A percentile compares a stretch with the other conserved stretches of the same genome.
These are phyloP conservation scores for Todiramphus chloris DNA, from an alignment of 2,113 vertebrate species.

Conservation along the genomic window DNA sequence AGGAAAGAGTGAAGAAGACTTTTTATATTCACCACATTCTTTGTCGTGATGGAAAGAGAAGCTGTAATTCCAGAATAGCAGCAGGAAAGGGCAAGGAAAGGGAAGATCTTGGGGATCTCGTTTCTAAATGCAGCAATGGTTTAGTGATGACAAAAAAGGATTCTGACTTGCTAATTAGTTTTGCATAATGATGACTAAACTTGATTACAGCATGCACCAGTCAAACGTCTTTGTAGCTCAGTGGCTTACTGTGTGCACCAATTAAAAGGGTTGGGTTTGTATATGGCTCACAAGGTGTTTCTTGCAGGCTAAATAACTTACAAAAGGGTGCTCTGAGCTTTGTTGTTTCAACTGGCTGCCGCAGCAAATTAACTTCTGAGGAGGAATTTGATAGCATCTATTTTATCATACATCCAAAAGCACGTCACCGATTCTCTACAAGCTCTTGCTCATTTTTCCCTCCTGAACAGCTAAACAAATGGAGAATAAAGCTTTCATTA, in stretches of 20 bases:
- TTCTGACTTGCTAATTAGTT: conserved; percentile 60
- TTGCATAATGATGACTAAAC: conserved; percentile 65
- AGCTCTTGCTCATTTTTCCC: not conserved
- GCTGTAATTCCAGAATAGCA: conserved; percentile 46
- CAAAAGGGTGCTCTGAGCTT: not conserved
- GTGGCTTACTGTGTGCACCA: not conserved
- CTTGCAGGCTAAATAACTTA: not conserved
- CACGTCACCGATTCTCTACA: not conserved
- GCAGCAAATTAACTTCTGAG: not conserved
- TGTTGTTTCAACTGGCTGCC: not conserved
- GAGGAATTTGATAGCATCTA: not conserved
- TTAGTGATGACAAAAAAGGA: conserved; percentile 20
- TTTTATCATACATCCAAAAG: not conserved
- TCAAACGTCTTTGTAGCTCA: not conserved
- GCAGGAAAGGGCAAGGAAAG: conserved; percentile 47
- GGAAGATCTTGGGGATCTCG: conserved; percentile 43
- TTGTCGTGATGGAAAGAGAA: conserved; percentile 44
- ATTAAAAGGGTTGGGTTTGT: not conserved
- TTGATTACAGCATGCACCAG: conserved; percentile 20
- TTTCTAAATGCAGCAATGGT: conserved; percentile 40
- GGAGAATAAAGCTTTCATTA: conserved; percentile 15
- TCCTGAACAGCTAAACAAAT: conserved; percentile 22
- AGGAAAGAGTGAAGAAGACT: not conserved
- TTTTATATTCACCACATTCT: conserved; percentile 30
- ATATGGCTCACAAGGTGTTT: not conserved